Conservation (phyloP, 2,797 vertebrate genomes). For the Buceros bicornis region DNA sequence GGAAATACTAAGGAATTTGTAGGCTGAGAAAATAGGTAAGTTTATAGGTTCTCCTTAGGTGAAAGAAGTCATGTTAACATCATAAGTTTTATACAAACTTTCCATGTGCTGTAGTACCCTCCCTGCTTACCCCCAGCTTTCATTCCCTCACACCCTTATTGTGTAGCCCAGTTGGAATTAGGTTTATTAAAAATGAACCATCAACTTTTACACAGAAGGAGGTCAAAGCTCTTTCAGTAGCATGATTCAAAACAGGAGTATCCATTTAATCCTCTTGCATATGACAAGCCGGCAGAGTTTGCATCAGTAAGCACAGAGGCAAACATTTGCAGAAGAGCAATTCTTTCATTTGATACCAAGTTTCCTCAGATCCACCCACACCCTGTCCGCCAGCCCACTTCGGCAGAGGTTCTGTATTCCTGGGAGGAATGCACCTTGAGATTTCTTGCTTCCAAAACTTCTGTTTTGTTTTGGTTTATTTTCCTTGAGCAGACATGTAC, state of each 20-base stretch:
- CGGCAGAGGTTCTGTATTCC: not conserved
- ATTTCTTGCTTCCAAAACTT: not conserved
- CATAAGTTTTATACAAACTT: slow-evolving; percentile 79
- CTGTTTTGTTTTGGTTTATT: not conserved
- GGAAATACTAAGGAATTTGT: slow-evolving; percentile 79
- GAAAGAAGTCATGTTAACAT: slow-evolving; percentile 80
- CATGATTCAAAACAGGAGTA: slow-evolving; percentile 27
- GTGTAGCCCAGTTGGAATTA: slow-evolving; percentile 40
- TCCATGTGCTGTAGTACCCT: slow-evolving; percentile 59
- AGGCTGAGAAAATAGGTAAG: slow-evolving; percentile 76
- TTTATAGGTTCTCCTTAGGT: slow-evolving; percentile 80
- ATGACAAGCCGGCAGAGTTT: not conserved
- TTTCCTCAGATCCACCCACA: not conserved
- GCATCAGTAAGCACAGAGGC: not conserved
- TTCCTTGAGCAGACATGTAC: not conserved
- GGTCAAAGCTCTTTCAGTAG: slow-evolving; percentile 50
- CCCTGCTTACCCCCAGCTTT: slow-evolving; percentile 30
- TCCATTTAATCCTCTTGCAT: slow-evolving; percentile 37
- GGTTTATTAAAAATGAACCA: slow-evolving; percentile 62
- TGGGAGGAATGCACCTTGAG: not conserved
- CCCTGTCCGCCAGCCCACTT: not conserved
- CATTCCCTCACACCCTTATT: slow-evolving; percentile 43
- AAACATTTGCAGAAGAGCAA: not conserved
- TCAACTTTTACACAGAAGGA: slow-evolving; percentile 31
- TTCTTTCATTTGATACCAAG: not conserved